Base-by-base conservation (phyloP, 1,140 invertebrate genomes). In the Leucophenga varia region DNA sequence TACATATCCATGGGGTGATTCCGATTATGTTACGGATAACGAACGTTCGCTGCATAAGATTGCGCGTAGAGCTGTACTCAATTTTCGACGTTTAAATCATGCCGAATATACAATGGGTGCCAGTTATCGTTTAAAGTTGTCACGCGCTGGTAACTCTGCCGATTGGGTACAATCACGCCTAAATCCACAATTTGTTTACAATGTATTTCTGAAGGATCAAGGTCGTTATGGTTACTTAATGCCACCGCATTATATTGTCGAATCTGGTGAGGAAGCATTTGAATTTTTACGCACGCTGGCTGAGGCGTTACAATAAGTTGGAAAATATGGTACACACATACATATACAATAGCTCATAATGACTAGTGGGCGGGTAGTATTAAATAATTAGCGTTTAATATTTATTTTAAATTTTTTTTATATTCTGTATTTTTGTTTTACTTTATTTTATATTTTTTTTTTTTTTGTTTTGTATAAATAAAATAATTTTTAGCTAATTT, bases 121-220 rank as follows among this genome's bases (percentile, higher is more conserved):
- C 22, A 67, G 69, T 20, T 75, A 72, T 49, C 54, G 58, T 9
- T 57, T 72, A 46, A 71, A 71, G 28, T 30, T 71, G 47, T 56
- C 71, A 1, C 31, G 68, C 16, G 43, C 69, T 2, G 74, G 86
- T 10, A 83, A 83, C 65, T 81, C 84, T 0, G 83, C 86, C 59
- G 88, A 89, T 55, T 90, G 86, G 85, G 84, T 84, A 0, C 86
- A 86, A 68, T 80, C 81, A 8, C 78, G 77, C 19, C 80, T 81
- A 10, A 81, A 80, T 12, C 81, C 89, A 20, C 84, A 86, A 51
- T 86, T 88, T 54, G 79, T 87, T 0, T 94, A 86, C 63, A 85
- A 88, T n/a, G 79, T 92, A 12, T 90, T 93, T 69, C 76, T 94
- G 19, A 81, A 89, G n/a, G 87, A 88, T 59, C 82, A 80, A 32